phyloP scores from a whole-genome alignment of 2,888 invertebrate species.

The Chrysodeixis includens region DNA sequence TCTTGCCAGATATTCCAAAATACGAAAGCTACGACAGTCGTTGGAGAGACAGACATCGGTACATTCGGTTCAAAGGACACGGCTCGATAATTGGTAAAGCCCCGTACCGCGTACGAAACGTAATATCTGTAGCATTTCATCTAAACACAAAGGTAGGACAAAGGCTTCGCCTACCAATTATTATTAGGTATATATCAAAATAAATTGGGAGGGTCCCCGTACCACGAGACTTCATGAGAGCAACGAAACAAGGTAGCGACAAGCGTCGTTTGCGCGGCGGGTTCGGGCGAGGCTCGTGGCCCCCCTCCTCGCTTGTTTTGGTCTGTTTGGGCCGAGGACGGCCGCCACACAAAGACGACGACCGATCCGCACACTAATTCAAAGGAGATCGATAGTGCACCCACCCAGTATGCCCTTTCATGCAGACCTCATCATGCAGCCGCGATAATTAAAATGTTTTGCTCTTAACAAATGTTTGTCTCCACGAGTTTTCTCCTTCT shows the following conservation, averaged over 20 bases:
- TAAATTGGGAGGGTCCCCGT: slow-evolving; percentile 70
- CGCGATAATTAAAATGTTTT: slow-evolving; percentile 81
- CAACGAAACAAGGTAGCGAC: slow-evolving; percentile 78
- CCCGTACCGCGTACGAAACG: slow-evolving; percentile 23
- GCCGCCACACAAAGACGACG: slow-evolving; percentile 87
- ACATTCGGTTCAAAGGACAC: neutral
- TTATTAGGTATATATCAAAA: slow-evolving; percentile 53
- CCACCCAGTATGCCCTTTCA: slow-evolving; percentile 83
- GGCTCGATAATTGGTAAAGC: slow-evolving; percentile 16
- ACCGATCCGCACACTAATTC: slow-evolving; percentile 89
- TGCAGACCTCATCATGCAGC: slow-evolving; percentile 77
- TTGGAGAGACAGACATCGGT: neutral
- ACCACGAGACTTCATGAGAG: slow-evolving; percentile 66
- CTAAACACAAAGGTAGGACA: slow-evolving; percentile 6
- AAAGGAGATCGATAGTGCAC: slow-evolving; percentile 88
- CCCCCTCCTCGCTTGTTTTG: slow-evolving; percentile 84
- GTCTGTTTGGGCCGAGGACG: slow-evolving; percentile 88
- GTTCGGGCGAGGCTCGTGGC: slow-evolving; percentile 68
- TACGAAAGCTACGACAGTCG: slow-evolving; percentile 10
- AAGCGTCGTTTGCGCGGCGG: slow-evolving; percentile 67
- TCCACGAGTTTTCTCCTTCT: slow-evolving; percentile 30
- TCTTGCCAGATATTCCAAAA: slow-evolving; percentile 8
- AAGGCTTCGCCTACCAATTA: slow-evolving; percentile 34
- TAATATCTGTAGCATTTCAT: slow-evolving; percentile 19
- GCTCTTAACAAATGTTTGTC: slow-evolving; percentile 52